Conservation (phyloP, 1,140 invertebrate species). For the Cherax quadricarinatus region DNA sequence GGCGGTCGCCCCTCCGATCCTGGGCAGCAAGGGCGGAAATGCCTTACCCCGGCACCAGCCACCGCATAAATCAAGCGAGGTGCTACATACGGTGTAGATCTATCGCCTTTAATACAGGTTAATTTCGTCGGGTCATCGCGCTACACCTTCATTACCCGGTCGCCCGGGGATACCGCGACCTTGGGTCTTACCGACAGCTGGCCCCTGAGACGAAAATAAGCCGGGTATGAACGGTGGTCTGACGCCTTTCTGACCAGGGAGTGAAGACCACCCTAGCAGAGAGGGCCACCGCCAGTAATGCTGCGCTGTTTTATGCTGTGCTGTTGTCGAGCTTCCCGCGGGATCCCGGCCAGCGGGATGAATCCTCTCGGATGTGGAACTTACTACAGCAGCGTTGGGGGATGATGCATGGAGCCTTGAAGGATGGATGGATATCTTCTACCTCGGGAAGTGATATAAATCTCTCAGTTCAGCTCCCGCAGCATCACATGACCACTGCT, state of each 20-base stretch:
- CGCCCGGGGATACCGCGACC: background rate
- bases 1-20: background rate
- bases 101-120: slow-evolving; percentile 70
- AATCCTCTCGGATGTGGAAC: too few relatives aligned
- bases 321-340: background rate
- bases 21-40: slow-evolving; percentile 16
- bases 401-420: too few relatives aligned
- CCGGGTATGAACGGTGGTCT: background rate
- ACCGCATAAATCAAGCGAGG: slow-evolving; percentile 59
- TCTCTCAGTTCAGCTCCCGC: too few relatives aligned
- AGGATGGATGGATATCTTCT: too few relatives aligned
- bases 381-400: too few relatives aligned
- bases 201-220: background rate
- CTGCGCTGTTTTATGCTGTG: slow-evolving; percentile 3
- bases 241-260: slow-evolving; percentile 4
- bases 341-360: too few relatives aligned
- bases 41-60: background rate
- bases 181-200: background rate
- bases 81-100: slow-evolving; percentile 70
- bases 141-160: slow-evolving; percentile 1
- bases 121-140: slow-evolving; percentile 57
- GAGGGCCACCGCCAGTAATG: background rate
- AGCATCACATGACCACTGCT: too few relatives aligned
- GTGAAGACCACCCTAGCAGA: slow-evolving; percentile 31
- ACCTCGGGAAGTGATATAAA: too few relatives aligned